These are phyloP conservation scores for Neotragus moschatus DNA, from an alignment of 2,113 vertebrate species.

Conservation along the genomic window DNA sequence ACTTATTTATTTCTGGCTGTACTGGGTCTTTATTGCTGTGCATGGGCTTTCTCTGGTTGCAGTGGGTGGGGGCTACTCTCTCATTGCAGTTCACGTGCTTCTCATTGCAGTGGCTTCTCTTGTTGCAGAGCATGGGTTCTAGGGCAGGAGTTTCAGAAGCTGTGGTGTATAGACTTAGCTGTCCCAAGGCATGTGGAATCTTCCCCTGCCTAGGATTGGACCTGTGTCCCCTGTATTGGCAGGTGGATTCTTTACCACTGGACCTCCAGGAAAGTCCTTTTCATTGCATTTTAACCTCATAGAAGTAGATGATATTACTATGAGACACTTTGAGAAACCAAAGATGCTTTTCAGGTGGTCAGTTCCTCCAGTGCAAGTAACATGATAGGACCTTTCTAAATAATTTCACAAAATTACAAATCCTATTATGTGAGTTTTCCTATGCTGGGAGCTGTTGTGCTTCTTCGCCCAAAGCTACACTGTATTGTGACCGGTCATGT, in stretches of 20 bases:
- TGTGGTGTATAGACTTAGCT: background rate
- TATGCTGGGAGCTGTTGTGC: background rate
- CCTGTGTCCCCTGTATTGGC: background rate
- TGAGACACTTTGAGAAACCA: background rate
- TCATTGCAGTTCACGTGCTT: background rate
- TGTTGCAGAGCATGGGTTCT: background rate
- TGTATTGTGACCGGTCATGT: too few species aligned
- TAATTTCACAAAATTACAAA: background rate
- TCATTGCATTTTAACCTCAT: background rate
- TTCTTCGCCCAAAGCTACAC: background rate
- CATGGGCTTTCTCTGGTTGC: background rate
- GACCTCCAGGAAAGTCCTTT: background rate
- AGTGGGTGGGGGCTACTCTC: accelerated
- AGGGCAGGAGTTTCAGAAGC: background rate
- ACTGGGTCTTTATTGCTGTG: background rate
- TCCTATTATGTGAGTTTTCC: background rate
- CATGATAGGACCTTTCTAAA: background rate
- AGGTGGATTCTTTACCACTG: accelerated
- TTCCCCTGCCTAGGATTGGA: background rate
- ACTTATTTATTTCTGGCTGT: background rate
- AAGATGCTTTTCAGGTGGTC: background rate
- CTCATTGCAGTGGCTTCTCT: background rate
- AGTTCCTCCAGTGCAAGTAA: background rate
- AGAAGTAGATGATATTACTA: background rate
- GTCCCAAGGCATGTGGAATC: background rate